These are phyloP conservation scores for Epinephelus malabaricus DNA, from an alignment of 2,797 vertebrate species.

Conservation along the genomic window DNA sequence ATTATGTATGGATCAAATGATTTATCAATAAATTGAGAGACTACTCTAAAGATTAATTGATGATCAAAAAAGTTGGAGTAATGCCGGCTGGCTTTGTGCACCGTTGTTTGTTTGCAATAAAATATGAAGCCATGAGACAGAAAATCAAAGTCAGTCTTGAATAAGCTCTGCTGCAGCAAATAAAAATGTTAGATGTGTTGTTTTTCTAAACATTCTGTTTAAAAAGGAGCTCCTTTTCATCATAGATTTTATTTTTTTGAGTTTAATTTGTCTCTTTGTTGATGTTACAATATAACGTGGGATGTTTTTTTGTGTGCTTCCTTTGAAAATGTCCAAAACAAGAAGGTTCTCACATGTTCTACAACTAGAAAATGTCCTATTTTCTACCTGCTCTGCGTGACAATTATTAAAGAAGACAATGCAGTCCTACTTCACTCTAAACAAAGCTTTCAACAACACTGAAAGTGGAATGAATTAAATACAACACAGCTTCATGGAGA, in stretches of 20 bases:
- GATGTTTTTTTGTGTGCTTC: neutral
- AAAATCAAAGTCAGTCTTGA: neutral
- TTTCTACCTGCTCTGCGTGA: conserved; percentile 6
- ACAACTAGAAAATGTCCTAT: conserved; percentile 5
- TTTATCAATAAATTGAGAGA: too few relatives aligned
- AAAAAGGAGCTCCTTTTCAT: neutral
- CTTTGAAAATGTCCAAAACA: conserved; percentile 6
- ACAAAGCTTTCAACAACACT: neutral
- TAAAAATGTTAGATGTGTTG: neutral
- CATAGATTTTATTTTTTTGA: neutral
- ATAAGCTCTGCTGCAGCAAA: neutral
- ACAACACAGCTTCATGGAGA: neutral
- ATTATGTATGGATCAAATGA: neutral
- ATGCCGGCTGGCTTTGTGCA: neutral
- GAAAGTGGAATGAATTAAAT: neutral
- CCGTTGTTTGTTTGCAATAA: neutral
- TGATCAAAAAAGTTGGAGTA: too few relatives aligned
- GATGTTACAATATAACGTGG: neutral
- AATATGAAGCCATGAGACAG: neutral
- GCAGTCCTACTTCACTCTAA: neutral
- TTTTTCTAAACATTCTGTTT: neutral
- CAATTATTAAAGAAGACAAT: neutral
- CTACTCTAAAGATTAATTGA: too few relatives aligned
- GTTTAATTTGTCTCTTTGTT: neutral
- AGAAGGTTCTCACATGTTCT: neutral